Conservation (phyloP, 2,888 invertebrate species). For the Agrochola macilenta region DNA sequence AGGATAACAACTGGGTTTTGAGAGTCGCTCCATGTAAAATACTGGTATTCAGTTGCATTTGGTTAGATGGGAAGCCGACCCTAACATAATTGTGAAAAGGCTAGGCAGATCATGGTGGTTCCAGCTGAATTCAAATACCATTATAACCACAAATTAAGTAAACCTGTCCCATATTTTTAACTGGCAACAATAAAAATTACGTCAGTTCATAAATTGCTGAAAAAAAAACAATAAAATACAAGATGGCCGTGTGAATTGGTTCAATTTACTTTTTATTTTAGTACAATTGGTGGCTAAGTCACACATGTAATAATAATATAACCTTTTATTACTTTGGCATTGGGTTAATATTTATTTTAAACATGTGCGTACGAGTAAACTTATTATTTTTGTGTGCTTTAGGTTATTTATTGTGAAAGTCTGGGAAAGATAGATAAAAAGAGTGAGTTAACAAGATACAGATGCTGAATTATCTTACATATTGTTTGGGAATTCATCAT, state of each 20-base stretch:
- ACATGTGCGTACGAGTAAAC: not conserved
- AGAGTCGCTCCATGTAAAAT: not conserved
- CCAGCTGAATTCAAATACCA: not conserved
- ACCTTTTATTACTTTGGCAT: constrained; percentile 39
- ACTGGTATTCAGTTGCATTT: not conserved
- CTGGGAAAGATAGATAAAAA: constrained; percentile 4
- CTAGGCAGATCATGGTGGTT: not conserved
- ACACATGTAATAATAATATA: constrained; percentile 23
- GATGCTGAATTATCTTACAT: constrained; percentile 3
- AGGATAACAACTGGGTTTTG: not conserved
- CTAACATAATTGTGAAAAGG: not conserved
- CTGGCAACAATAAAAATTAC: constrained; percentile 18
- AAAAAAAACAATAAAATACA: constrained; percentile 22
- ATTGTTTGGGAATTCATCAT: not conserved
- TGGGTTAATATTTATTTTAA: constrained; percentile 19
- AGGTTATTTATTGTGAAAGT: not conserved
- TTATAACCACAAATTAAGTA: not conserved
- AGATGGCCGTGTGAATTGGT: constrained; percentile 56
- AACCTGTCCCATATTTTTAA: constrained; percentile 28
- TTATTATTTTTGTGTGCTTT: not conserved
- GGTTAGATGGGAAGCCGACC: not conserved
- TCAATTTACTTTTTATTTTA: constrained; percentile 43
- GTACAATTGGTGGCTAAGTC: constrained; percentile 24
- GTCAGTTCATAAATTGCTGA: constrained; percentile 1
- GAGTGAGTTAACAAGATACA: not conserved